Base-by-base conservation (phyloP, 2,113 vertebrate genomes). In the Perccottus glenii region DNA sequence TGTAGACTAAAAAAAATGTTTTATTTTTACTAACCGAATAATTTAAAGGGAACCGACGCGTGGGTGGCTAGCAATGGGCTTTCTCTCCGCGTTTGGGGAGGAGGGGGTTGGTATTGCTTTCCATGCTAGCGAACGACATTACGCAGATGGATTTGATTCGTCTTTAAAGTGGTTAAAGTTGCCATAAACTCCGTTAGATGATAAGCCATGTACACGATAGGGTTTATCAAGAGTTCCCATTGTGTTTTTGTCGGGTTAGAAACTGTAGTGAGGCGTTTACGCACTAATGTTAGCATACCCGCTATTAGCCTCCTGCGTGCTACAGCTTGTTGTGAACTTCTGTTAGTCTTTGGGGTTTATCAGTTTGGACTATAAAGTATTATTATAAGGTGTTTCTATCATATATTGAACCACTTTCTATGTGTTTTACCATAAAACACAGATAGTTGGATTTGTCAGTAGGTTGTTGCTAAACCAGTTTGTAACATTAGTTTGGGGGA, bases 1-100 rank as follows among this genome's bases (percentile, higher is more conserved):
- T 84, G 75, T 32, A 50, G 2, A 33, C 27, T 9, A 0, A 9
- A 32, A 38, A 61, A 19, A 53, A 44, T 64, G 9, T 68, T 51
- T 75, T 65, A 7, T 49, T 52, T 60, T 46, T 46, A 12, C 43
- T 60, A 68, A 66, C 3, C 43, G 40, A 58, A 51, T 47, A 32
- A 48, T 87, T 86, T 84, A 83, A 87, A 82, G 66, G 67, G 83
- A 80, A 64, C 64, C 16, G 77, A 81, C 84, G 80, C 88, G 85
- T 88, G 84, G 88, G 85, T 78, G 84, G 79, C 65, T 75, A 69
- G 83, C 78, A 52, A 15, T 64, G 77, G 72, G 77, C 14, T 78
- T 87, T 78, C 67, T 76, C 60, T 79, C 49, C 66, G 64, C 75
- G 77, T 80, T 66, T 45, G 77, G 71, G 80, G 85, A 74, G 86